A percentile compares a stretch with the other conserved stretches of the same genome.
Evolutionary conservation across 2,113 vertebrate species (phyloP).

Genomic region (Carettochelys insculpta): DNA sequence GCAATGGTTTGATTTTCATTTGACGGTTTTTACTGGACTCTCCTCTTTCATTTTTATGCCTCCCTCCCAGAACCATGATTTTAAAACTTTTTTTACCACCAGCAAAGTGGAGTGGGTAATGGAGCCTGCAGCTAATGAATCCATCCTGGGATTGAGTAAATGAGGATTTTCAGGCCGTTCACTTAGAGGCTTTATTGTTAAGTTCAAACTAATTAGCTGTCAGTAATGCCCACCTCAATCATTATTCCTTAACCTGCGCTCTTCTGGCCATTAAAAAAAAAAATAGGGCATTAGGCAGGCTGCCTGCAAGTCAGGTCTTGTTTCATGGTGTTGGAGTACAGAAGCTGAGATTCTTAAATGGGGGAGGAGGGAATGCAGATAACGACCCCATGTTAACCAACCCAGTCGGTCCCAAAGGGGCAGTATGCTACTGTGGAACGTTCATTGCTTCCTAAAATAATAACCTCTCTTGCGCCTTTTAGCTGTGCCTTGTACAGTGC

Average conservation of each 20-base stretch:
- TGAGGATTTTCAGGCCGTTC: slow-evolving; percentile 58
- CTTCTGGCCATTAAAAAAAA: background rate
- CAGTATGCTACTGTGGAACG: background rate
- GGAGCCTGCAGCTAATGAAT: slow-evolving; percentile 59
- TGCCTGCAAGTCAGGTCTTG: background rate
- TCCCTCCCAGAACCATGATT: background rate
- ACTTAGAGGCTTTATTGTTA: slow-evolving; percentile 52
- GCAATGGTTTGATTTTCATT: background rate
- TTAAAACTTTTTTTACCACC: slow-evolving; percentile 55
- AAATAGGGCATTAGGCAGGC: background rate
- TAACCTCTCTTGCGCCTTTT: background rate
- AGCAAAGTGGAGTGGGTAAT: slow-evolving; percentile 29
- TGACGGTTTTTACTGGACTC: background rate
- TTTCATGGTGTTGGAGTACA: background rate
- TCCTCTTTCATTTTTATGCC: background rate
- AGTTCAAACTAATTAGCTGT: slow-evolving; percentile 51
- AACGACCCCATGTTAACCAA: background rate
- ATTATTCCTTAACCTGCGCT: background rate
- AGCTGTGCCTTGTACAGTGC: background rate
- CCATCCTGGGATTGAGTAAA: slow-evolving; percentile 30
- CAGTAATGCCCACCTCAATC: background rate
- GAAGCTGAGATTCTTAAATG: background rate
- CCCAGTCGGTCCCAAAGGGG: background rate
- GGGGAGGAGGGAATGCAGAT: background rate
- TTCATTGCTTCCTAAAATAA: background rate